Base-by-base conservation (phyloP, 37 sponge, comb jelly and placozoan species). In the Halichondria panicea region DNA sequence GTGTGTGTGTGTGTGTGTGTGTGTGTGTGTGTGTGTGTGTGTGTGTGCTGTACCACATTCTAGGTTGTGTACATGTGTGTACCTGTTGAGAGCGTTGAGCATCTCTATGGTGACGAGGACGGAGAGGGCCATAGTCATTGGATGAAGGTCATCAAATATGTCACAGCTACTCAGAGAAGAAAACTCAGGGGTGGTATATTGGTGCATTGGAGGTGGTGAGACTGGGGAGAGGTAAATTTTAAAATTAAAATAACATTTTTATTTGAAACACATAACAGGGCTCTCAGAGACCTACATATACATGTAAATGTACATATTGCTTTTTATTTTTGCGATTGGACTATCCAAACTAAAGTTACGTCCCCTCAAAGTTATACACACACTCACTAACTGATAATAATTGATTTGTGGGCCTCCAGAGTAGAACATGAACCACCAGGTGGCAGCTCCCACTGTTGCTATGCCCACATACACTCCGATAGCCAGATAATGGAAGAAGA, bases 21-120 rank as follows among this genome's bases (percentile, higher is more conserved):
- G 56, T 55, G 56, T 55, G 56, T 55, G 56, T 7, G 9, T 55
- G 9, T 6, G 56, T 55, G 56, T 55, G 56, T 55, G 56, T 15
- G 15, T 15, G 15, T 11, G 52, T 18, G 15, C 13, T 48, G 52
- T 48, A 18, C 11, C 15, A 15, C 11, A 48, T 18, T 48, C 52
- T 18, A 11, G 15, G 11, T 48, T 48, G 52, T 48, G 15, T 48
- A 18, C 52, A 48, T 11, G 11, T 11, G 8, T 6, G 30, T 61
- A 95, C 97, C 97, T 94, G 94, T 99, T 99, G 52, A 99, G 81
- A 28, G 99, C 96, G 81, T 99, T 99, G 57, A 99, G 81, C 96
- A 99, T 95, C 80, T 99, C 99, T 36, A 99, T 95, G 60, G 94
- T 99, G 4, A 99, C 99, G n/a, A 99, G 87, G 32, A 99, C 99